These are phyloP conservation scores for Frankliniella fusca DNA, from an alignment of 2,888 invertebrate genomes.

Conservation along the genomic window DNA sequence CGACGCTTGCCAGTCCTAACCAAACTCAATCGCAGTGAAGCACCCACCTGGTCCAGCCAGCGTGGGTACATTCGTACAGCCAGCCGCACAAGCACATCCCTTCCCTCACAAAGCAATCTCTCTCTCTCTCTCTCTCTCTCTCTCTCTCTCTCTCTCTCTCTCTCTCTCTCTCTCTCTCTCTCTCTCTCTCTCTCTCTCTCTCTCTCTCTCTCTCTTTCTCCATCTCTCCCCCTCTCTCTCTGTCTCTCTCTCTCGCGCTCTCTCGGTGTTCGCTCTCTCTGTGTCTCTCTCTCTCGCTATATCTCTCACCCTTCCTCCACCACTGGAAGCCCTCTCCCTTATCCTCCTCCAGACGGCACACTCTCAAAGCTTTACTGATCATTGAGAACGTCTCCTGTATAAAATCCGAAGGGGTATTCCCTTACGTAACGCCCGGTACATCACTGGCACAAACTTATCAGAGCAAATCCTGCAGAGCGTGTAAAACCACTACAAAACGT, in stretches of 20 bases:
- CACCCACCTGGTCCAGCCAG: too few species aligned
- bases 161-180: not conserved
- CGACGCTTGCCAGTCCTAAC: not conserved
- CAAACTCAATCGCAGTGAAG: too few species aligned
- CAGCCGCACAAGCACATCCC: too few species aligned
- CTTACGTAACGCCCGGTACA: too few species aligned
- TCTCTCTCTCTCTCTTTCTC: constrained; percentile 15
- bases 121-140: constrained; percentile 4
- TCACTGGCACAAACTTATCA: too few species aligned
- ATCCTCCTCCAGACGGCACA: not conserved
- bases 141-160: constrained; percentile 10
- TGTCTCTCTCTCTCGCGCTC: constrained; percentile 6
- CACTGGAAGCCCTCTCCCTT: not conserved
- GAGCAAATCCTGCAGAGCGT: too few species aligned
- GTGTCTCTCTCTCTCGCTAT: not conserved
- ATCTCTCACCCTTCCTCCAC: not conserved
- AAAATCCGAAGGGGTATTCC: too few species aligned
- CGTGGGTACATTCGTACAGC: too few species aligned
- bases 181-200: constrained; percentile 21
- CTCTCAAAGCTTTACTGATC: too few species aligned
- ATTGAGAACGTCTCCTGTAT: too few species aligned
- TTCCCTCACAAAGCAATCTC: not conserved
- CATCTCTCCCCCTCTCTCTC: not conserved
- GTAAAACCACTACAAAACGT: too few species aligned
- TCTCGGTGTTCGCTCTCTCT: not conserved